Evolutionary conservation across 2,888 invertebrate genomes (phyloP).

Genomic region (Aplocera efformata): DNA sequence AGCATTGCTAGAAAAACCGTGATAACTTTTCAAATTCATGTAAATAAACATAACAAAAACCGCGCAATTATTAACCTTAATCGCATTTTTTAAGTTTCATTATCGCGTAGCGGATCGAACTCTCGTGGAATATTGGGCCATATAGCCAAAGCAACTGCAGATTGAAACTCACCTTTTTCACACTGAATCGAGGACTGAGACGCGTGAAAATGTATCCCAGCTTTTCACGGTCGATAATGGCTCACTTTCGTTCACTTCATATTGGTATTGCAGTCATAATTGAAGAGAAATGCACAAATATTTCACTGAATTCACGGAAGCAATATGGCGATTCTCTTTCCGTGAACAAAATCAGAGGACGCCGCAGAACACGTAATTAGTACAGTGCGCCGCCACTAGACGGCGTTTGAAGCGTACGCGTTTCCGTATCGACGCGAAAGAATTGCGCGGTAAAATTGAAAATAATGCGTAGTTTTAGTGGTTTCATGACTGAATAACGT

Average conservation of each 20-base stretch:
- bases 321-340: slow-evolving; percentile 80
- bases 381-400: slow-evolving; percentile 75
- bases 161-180: slow-evolving; percentile 77
- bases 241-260: slow-evolving; percentile 70
- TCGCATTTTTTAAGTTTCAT: slow-evolving; percentile 82
- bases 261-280: slow-evolving; percentile 76
- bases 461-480: not conserved
- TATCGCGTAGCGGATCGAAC: slow-evolving; percentile 82
- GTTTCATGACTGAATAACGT: no score
- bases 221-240: slow-evolving; percentile 49
- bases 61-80: slow-evolving; percentile 82
- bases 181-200: slow-evolving; percentile 48
- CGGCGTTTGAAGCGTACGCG: slow-evolving; percentile 44
- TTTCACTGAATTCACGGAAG: slow-evolving; percentile 77
- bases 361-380: slow-evolving; percentile 77
- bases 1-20: slow-evolving; percentile 72
- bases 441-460: slow-evolving; percentile 37
- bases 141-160: slow-evolving; percentile 78
- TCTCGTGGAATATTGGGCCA: slow-evolving; percentile 82
- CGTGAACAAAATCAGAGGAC: slow-evolving; percentile 79
- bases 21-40: slow-evolving; percentile 79
- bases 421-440: slow-evolving; percentile 73
- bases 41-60: slow-evolving; percentile 81
- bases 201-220: slow-evolving; percentile 53
- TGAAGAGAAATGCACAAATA: slow-evolving; percentile 73